These are phyloP conservation scores for Brenthis hecate DNA, from an alignment of 2,888 invertebrate genomes.

Conservation along the genomic window DNA sequence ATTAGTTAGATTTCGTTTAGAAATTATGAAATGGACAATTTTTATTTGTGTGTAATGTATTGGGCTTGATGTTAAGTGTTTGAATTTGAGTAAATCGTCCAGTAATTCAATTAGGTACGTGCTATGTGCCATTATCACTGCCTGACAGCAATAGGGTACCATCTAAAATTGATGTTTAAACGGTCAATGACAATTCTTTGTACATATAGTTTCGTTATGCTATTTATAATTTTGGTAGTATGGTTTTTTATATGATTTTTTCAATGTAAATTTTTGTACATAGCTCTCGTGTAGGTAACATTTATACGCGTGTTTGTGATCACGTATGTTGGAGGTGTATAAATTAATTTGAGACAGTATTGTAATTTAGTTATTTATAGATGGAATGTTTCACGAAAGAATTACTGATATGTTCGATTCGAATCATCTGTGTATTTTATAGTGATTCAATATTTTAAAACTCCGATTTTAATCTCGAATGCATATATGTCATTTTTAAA, in stretches of 20 bases:
- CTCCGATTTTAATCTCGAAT: slow-evolving; percentile 27
- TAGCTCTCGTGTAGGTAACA: slow-evolving; percentile 50
- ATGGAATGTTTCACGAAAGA: slow-evolving; percentile 18
- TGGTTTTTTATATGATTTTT: slow-evolving; percentile 44
- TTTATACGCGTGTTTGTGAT: slow-evolving; percentile 63
- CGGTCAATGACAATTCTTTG: slow-evolving; percentile 60
- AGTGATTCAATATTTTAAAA: slow-evolving; percentile 16
- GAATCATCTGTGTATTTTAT: background rate
- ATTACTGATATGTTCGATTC: slow-evolving; percentile 4
- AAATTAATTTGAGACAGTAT: slow-evolving; percentile 55
- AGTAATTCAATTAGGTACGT: background rate
- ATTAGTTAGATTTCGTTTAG: no score
- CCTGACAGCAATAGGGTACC: slow-evolving; percentile 45
- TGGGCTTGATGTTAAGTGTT: no score
- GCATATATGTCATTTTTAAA: slow-evolving; percentile 33
- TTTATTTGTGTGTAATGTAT: no score
- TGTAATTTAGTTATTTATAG: slow-evolving; percentile 67
- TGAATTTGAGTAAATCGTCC: background rate
- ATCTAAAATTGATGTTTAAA: slow-evolving; percentile 49
- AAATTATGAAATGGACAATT: no score
- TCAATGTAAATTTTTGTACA: slow-evolving; percentile 67
- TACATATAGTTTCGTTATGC: slow-evolving; percentile 68
- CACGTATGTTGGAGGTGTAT: slow-evolving; percentile 57
- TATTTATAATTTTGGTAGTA: slow-evolving; percentile 57
- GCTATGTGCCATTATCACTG: slow-evolving; percentile 51